These are phyloP conservation scores for Halocynthia aurantium DNA, from an alignment of 23 tunicate genomes.

Conservation along the genomic window DNA sequence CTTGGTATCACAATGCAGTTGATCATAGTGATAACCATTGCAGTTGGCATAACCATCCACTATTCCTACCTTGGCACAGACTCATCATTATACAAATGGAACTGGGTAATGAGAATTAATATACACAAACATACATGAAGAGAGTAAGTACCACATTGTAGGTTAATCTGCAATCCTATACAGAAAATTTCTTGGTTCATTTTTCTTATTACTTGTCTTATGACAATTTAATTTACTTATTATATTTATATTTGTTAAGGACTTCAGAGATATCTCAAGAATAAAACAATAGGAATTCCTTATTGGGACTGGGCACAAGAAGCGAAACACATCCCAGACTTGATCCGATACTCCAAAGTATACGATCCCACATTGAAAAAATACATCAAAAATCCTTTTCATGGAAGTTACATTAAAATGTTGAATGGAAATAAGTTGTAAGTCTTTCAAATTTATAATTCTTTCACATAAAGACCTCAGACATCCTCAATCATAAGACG, in stretches of 20 bases:
- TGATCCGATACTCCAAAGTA: conserved; percentile 15
- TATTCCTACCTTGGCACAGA: conserved; percentile 61
- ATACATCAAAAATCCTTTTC: conserved; percentile 37
- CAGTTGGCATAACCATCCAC: conserved; percentile 56
- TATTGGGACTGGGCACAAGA: conserved; percentile 72
- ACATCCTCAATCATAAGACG: too few species aligned
- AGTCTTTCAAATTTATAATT: background rate
- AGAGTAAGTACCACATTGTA: too few species aligned
- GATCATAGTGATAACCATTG: conserved; percentile 43
- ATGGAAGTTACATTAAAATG: conserved; percentile 9
- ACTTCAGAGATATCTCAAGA: conserved; percentile 27
- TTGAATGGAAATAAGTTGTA: background rate
- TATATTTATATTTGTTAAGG: conserved; percentile 26
- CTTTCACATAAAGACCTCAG: too few species aligned
- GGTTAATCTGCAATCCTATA: too few species aligned
- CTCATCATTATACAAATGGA: conserved; percentile 38
- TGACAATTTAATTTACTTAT: background rate
- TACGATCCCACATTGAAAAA: conserved; percentile 31
- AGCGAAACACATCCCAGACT: conserved; percentile 18
- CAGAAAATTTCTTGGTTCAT: too few species aligned
- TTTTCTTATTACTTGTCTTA: background rate
- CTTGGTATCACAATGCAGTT: conserved; percentile 27
- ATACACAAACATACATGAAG: too few species aligned
- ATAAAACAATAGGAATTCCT: conserved; percentile 53
- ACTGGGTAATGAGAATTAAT: conserved; percentile 23